Percentiles rank a stretch among this genome's conserved stretches.
Evolutionary conservation across 2,797 vertebrate genomes (phyloP).

Genomic region (Cetoscarus ocellatus): DNA sequence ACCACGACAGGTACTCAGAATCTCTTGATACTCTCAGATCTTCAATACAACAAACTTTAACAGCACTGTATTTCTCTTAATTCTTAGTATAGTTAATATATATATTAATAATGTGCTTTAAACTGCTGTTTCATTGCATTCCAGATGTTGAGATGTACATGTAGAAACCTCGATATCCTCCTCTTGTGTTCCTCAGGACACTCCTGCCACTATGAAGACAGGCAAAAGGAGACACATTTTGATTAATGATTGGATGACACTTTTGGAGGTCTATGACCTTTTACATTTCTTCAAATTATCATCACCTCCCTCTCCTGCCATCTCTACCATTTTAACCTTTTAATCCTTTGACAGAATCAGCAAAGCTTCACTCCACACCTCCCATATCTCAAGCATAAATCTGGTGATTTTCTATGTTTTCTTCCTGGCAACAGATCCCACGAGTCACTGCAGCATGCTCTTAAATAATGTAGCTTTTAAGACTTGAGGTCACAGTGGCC

Average conservation of each 20-base stretch:
- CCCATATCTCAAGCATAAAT: slow-evolving; percentile 13
- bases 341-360: slow-evolving; percentile 5
- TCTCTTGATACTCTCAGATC: slow-evolving; percentile 28
- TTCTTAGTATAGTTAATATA: slow-evolving; percentile 33
- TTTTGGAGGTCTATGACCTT: slow-evolving; percentile 1
- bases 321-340: slow-evolving; percentile 3
- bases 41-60: slow-evolving; percentile 31
- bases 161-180: slow-evolving; percentile 15
- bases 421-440: slow-evolving; percentile 21
- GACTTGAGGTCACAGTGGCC: too few species aligned
- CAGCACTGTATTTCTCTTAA: slow-evolving; percentile 28
- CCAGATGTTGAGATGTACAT: slow-evolving; percentile 48
- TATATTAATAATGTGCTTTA: slow-evolving; percentile 42
- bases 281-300: slow-evolving; percentile 3
- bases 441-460: not conserved
- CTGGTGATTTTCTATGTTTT: slow-evolving; percentile 6
- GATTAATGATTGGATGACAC: slow-evolving; percentile 15
- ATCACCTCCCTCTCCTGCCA: not conserved
- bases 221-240: slow-evolving; percentile 11
- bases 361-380: slow-evolving; percentile 5
- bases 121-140: slow-evolving; percentile 63
- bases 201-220: slow-evolving; percentile 19
- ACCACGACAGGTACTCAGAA: slow-evolving; percentile 50
- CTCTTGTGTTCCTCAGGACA: slow-evolving; percentile 55
- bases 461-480: too few species aligned